These are phyloP conservation scores for Drosophila suzukii DNA, from an alignment of 1,140 invertebrate genomes.

Conservation along the genomic window DNA sequence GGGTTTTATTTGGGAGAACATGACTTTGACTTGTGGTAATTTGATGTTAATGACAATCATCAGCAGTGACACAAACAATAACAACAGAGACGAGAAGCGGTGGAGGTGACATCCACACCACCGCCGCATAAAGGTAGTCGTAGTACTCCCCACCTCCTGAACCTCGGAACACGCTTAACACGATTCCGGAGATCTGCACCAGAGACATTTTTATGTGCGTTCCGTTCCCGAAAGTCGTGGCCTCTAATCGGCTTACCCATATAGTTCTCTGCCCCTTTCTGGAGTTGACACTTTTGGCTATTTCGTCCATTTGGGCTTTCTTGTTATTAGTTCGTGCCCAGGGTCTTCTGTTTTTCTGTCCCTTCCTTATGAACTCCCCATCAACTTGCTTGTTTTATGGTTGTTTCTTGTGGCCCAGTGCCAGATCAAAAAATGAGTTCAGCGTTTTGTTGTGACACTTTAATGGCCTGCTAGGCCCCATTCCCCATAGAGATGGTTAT, in stretches of 20 bases:
- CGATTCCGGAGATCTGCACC: conserved; percentile 47
- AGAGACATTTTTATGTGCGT: conserved; percentile 53
- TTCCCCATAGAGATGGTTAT: conserved; percentile 31
- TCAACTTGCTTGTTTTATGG: conserved; percentile 72
- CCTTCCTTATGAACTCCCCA: conserved; percentile 44
- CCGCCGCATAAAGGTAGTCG: not conserved
- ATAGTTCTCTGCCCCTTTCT: conserved; percentile 24
- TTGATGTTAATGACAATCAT: conserved; percentile 82
- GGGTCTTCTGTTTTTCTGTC: conserved; percentile 61
- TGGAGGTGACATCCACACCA: conserved; percentile 63
- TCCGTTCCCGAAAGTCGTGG: conserved; percentile 54
- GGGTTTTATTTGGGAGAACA: conserved; percentile 55
- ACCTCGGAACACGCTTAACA: conserved; percentile 58
- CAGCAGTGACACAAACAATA: conserved; percentile 62
- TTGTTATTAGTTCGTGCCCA: conserved; percentile 68
- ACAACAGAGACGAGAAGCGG: conserved; percentile 8
- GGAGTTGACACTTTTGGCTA: conserved; percentile 51
- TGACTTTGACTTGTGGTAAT: conserved; percentile 82
- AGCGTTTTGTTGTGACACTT: conserved; percentile 80
- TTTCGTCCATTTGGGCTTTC: conserved; percentile 54
- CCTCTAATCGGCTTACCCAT: conserved; percentile 69
- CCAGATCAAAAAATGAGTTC: conserved; percentile 75
- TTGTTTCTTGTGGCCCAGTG: conserved; percentile 32
- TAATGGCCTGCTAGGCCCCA: conserved; percentile 39
- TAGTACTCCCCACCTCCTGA: not conserved